phyloP scores from a whole-genome alignment of 2,797 vertebrate species.

The Sorex maritimensis region DNA sequence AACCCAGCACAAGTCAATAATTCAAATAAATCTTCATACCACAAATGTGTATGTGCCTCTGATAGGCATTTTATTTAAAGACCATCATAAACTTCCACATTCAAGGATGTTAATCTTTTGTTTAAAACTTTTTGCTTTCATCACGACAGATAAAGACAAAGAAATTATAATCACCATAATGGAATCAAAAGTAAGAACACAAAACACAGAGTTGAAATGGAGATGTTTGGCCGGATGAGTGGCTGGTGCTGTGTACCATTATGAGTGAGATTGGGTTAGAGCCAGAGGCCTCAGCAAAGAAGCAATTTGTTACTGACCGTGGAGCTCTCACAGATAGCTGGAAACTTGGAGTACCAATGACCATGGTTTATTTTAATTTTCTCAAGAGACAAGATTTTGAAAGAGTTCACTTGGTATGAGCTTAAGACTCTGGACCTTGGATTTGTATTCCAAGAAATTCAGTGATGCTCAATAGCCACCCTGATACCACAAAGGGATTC shows the following conservation, averaged over 20 bases:
- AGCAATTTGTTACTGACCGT: neutral
- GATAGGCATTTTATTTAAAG: constrained; percentile 16
- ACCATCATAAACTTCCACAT: constrained; percentile 36
- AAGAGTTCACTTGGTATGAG: constrained; percentile 34
- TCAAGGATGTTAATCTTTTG: neutral
- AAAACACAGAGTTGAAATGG: neutral
- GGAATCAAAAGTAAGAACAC: neutral
- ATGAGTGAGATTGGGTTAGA: neutral
- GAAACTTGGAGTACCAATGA: constrained; percentile 16
- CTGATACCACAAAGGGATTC: constrained; percentile 8
- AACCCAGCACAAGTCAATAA: neutral
- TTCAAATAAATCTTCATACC: constrained; percentile 5
- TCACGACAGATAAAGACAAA: neutral
- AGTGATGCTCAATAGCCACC: neutral
- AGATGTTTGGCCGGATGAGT: too few relatives aligned
- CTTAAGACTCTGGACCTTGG: constrained; percentile 24
- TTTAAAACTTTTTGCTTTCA: neutral
- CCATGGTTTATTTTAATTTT: constrained; percentile 55
- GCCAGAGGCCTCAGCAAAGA: neutral
- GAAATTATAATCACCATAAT: neutral
- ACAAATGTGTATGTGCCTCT: neutral
- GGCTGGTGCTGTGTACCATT: neutral
- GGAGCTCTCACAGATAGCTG: constrained; percentile 7
- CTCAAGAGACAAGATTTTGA: neutral
- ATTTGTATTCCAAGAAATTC: constrained; percentile 11